A percentile compares a stretch with the other conserved stretches of the same genome.
phyloP scores from a whole-genome alignment of 1,140 invertebrate genomes.

The Triops cancriformis region DNA sequence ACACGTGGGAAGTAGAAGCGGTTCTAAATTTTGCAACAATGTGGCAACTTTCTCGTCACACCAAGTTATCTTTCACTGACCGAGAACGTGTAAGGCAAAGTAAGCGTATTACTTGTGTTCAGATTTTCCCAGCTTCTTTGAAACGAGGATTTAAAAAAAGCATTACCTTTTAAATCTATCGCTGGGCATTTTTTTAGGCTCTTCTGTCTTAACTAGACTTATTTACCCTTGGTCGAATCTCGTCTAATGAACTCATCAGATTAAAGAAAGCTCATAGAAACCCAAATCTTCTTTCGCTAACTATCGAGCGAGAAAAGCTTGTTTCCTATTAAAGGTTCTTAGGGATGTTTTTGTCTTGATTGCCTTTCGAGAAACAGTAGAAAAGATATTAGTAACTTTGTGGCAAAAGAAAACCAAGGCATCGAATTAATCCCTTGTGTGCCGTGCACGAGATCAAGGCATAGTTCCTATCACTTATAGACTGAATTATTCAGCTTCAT shows the following conservation, averaged over 20 bases:
- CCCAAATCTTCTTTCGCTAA: neutral
- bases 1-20: neutral
- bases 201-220: neutral
- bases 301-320: neutral
- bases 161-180: neutral
- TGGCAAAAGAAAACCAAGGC: too few relatives aligned
- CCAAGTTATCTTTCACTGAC: conserved; percentile 1
- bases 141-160: neutral
- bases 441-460: too few relatives aligned
- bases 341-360: neutral
- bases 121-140: neutral
- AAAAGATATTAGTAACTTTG: neutral
- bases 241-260: neutral
- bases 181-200: neutral
- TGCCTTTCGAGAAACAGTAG: neutral
- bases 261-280: neutral
- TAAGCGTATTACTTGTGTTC: neutral
- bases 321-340: neutral
- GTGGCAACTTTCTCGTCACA: neutral
- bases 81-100: neutral
- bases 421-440: too few relatives aligned
- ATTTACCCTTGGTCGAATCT: neutral
- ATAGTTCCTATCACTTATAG: too few relatives aligned
- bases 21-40: neutral
- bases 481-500: too few relatives aligned